Conservation (phyloP, 2,888 invertebrate species). For the Copidosoma aretas region DNA sequence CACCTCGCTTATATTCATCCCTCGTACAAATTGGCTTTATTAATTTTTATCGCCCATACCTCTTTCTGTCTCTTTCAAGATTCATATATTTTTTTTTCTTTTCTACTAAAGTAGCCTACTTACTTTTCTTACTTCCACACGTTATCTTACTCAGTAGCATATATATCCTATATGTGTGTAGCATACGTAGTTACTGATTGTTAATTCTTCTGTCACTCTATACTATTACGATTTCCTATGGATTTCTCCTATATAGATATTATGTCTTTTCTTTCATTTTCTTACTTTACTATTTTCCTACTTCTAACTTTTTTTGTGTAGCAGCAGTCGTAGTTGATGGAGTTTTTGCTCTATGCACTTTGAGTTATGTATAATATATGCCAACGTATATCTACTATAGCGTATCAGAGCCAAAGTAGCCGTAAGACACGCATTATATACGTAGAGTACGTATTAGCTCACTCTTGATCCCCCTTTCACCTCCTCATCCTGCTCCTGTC, state of each 20-base stretch:
- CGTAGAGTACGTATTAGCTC: conserved; percentile 27
- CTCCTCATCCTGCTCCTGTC: no score
- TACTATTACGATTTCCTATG: no score
- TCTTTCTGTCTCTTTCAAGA: background rate
- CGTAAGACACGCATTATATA: conserved; percentile 13
- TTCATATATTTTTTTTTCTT: background rate
- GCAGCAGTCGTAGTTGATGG: conserved; percentile 35
- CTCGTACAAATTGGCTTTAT: conserved; percentile 8
- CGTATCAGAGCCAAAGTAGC: conserved; percentile 1
- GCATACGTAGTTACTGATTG: no score
- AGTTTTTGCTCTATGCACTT: conserved; percentile 24
- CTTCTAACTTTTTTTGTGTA: conserved; percentile 15
- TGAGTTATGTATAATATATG: conserved; percentile 7
- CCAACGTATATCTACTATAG: background rate
- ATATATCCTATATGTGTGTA: no score
- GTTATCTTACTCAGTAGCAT: background rate
- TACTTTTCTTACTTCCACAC: background rate
- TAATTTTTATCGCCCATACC: conserved; percentile 11
- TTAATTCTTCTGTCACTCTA: no score
- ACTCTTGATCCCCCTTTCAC: background rate
- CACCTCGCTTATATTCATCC: conserved; percentile 31
- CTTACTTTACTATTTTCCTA: background rate
- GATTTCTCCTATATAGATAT: background rate
- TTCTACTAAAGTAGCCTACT: background rate
- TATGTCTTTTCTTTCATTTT: background rate